These are phyloP conservation scores for Nannospalax galili DNA, from an alignment of 2,113 vertebrate genomes.

Conservation along the genomic window DNA sequence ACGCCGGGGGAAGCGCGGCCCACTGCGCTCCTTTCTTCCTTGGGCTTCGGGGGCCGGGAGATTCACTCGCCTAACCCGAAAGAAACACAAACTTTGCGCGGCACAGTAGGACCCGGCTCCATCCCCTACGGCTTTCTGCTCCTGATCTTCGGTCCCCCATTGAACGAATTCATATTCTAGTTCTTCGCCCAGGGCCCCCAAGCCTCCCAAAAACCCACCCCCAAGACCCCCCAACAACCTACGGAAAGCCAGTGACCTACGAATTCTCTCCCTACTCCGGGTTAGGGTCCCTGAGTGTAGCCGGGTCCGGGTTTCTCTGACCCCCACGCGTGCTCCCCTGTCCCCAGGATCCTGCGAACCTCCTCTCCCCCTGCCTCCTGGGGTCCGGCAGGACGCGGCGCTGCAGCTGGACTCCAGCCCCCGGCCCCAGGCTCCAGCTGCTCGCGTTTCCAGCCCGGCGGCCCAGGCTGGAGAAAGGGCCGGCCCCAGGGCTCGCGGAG, in stretches of 20 bases:
- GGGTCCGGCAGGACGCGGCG: background rate
- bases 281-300: background rate
- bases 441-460: conserved; percentile 12
- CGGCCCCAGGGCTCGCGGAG: conserved; percentile 8
- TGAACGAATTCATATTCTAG: conserved; percentile 36
- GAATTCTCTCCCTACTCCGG: background rate
- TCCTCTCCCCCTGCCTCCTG: conserved; percentile 5
- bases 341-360: background rate
- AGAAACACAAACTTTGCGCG: conserved; percentile 74
- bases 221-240: conserved; percentile 8
- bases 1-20: background rate
- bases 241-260: conserved; percentile 16
- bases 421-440: conserved; percentile 1
- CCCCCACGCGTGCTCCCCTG: background rate
- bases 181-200: conserved; percentile 1
- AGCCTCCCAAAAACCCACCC: background rate
- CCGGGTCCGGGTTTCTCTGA: background rate
- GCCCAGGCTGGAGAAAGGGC: background rate
- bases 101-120: conserved; percentile 29
- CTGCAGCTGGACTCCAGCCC: background rate
- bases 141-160: background rate
- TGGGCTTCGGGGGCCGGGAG: background rate
- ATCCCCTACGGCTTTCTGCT: conserved; percentile 13
- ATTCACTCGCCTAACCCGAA: conserved; percentile 4
- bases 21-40: background rate